Conservation (phyloP, 2,888 invertebrate genomes). For the Ischnura elegans region DNA sequence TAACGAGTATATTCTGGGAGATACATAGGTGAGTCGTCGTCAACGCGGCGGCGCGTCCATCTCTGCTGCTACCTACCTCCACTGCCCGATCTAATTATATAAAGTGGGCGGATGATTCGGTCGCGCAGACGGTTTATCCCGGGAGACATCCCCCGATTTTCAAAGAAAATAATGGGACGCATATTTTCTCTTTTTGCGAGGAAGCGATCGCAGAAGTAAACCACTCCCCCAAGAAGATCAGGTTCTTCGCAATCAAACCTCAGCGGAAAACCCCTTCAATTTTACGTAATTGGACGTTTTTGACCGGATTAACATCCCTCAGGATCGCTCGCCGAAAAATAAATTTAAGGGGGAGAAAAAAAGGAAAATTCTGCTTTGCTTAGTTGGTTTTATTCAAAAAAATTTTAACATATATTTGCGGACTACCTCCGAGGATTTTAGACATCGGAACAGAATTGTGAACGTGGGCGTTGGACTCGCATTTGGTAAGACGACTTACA, state of each 20-base stretch:
- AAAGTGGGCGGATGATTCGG: not conserved
- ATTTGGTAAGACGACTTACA: not conserved
- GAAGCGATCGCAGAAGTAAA: not conserved
- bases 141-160: not conserved
- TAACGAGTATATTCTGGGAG: no score
- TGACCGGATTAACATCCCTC: not conserved
- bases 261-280: no score
- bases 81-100: not conserved
- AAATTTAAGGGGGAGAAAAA: no score
- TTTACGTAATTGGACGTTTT: conserved; percentile 12
- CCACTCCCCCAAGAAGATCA: not conserved
- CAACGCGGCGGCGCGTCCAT: no score
- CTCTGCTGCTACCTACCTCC: not conserved
- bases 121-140: not conserved
- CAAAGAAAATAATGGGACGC: conserved; percentile 17
- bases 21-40: no score
- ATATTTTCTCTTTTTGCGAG: not conserved
- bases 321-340: not conserved
- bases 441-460: not conserved
- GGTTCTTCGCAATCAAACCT: no score
- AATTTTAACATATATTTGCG: not conserved
- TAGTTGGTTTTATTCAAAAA: no score
- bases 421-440: not conserved
- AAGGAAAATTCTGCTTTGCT: no score
- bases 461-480: not conserved